These are phyloP conservation scores for Caiman crocodilus DNA, from an alignment of 2,797 vertebrate species.

Conservation along the genomic window DNA sequence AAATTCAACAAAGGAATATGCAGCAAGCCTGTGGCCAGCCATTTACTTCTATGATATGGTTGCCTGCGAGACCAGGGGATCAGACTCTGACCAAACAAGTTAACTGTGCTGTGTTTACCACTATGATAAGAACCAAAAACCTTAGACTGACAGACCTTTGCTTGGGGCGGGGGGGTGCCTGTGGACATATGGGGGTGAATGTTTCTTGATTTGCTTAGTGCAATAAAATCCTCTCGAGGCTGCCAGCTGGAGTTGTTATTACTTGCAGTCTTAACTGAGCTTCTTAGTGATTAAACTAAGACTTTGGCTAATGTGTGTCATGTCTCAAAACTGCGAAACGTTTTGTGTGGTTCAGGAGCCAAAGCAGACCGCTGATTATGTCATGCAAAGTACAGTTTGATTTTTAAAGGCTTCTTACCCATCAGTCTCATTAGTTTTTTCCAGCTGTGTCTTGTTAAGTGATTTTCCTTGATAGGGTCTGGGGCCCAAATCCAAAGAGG, in stretches of 20 bases:
- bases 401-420: slow-evolving; percentile 8
- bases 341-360: slow-evolving; percentile 46
- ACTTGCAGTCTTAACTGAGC: slow-evolving; percentile 9
- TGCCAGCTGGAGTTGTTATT: slow-evolving; percentile 25
- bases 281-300: slow-evolving; percentile 48
- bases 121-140: background rate
- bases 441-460: slow-evolving; percentile 14
- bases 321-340: slow-evolving; percentile 35
- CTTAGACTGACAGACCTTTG: background rate
- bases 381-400: background rate
- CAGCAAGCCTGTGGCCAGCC: background rate
- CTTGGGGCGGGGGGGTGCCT: background rate
- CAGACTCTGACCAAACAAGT: background rate
- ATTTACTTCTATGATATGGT: accelerated
- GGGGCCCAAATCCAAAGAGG: background rate
- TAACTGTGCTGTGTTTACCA: background rate
- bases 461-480: background rate
- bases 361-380: slow-evolving; percentile 13
- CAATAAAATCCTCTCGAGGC: background rate
- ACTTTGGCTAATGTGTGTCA: slow-evolving; percentile 56
- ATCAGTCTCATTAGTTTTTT: background rate
- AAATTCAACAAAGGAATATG: background rate
- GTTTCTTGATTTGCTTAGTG: slow-evolving; percentile 17
- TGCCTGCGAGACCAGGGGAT: background rate
- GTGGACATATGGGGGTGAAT: background rate